Conservation (phyloP, 2,797 vertebrate genomes). For the Esox lucius region DNA sequence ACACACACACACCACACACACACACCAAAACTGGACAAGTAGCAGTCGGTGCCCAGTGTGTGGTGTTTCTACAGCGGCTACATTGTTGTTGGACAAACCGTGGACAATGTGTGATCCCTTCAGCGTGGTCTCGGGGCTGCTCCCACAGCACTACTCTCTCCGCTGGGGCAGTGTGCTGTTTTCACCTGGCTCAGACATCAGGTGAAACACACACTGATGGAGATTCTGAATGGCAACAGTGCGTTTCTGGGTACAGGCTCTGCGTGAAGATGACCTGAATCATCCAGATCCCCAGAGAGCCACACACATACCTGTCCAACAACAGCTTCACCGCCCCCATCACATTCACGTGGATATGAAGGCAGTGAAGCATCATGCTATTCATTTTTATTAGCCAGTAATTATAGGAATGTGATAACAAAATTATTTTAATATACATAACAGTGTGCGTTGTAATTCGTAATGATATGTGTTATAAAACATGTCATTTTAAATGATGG, state of each 20-base stretch:
- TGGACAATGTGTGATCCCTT: neutral
- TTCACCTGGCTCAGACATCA: neutral
- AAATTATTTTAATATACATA: neutral
- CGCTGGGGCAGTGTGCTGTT: neutral
- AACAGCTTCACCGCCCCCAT: neutral
- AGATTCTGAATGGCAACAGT: slow-evolving; percentile 70
- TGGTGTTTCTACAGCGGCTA: neutral
- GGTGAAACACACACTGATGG: slow-evolving; percentile 46
- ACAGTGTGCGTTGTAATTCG: neutral
- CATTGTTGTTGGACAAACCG: neutral
- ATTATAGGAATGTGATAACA: neutral
- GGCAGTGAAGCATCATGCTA: neutral
- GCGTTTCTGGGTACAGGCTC: slow-evolving; percentile 72
- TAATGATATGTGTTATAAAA: neutral
- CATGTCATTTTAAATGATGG: neutral
- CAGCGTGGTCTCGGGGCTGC: neutral
- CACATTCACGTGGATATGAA: neutral
- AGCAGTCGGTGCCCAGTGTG: neutral
- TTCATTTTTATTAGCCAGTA: neutral
- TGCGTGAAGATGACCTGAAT: slow-evolving; percentile 76
- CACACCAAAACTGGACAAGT: neutral
- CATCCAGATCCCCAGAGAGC: slow-evolving; percentile 73
- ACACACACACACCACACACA: slow-evolving; percentile 9
- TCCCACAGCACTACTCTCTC: neutral
- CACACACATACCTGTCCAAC: neutral